Conservation (phyloP, 2,888 invertebrate genomes). For the Acanthosepion esculentum region DNA sequence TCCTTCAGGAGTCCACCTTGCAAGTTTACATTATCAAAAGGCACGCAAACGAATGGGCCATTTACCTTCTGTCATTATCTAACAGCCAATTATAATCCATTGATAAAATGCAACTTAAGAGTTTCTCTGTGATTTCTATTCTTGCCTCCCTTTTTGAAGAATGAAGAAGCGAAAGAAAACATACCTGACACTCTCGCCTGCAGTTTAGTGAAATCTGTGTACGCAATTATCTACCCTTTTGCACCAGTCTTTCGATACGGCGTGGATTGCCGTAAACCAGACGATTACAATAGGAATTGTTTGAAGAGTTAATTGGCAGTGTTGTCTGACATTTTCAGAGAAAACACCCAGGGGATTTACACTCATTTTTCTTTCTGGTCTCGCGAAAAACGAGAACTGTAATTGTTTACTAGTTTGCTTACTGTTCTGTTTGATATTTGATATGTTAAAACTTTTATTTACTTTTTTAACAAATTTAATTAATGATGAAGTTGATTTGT, state of each 20-base stretch:
- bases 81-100: constrained; percentile 15
- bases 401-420: too few relatives aligned
- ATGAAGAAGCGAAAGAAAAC: not conserved
- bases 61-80: not conserved
- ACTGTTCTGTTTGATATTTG: too few relatives aligned
- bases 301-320: not conserved
- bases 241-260: not conserved
- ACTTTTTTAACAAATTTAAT: too few relatives aligned
- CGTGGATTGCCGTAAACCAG: constrained; percentile 33
- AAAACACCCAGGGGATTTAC: not conserved
- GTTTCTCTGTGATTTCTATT: not conserved
- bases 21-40: not conserved
- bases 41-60: not conserved
- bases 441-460: too few relatives aligned
- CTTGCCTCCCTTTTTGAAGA: too few relatives aligned
- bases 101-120: not conserved
- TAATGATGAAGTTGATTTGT: too few relatives aligned
- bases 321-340: not conserved
- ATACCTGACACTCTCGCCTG: not conserved
- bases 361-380: too few relatives aligned
- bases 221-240: not conserved
- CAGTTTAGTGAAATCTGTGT: not conserved
- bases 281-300: constrained; percentile 8
- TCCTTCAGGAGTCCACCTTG: not conserved
- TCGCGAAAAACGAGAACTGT: too few relatives aligned